Evolutionary conservation across 64 coral and sea anemone genomes (phyloP).

Genomic region (Montipora efflorescens): DNA sequence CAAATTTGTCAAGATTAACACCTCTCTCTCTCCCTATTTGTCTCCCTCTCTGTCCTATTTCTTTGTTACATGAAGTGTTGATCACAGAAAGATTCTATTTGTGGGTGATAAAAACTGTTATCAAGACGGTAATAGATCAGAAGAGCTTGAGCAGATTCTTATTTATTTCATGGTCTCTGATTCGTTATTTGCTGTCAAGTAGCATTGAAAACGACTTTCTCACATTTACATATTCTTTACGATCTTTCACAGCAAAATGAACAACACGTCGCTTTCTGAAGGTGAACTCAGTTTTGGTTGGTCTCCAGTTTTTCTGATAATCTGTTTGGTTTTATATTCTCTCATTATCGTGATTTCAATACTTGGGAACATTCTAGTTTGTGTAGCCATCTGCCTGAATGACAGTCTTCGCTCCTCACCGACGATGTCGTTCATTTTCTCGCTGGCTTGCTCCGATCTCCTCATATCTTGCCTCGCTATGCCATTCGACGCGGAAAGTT

Average conservation of each 20-base stretch:
- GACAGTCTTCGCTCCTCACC: slow-evolving; percentile 69
- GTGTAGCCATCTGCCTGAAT: slow-evolving; percentile 68
- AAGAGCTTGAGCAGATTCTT: background rate
- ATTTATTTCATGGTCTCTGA: background rate
- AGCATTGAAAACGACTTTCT: background rate
- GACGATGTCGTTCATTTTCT: slow-evolving; percentile 86
- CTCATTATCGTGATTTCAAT: slow-evolving; percentile 77
- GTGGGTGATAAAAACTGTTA: background rate
- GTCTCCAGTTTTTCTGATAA: slow-evolving; percentile 4
- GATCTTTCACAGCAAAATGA: background rate
- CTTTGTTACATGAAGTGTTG: background rate
- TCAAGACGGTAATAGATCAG: background rate
- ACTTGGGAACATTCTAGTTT: slow-evolving; percentile 81
- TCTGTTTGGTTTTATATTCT: slow-evolving; percentile 7
- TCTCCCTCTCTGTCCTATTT: background rate
- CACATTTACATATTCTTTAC: background rate
- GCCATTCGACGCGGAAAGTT: slow-evolving; percentile 80
- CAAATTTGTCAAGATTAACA: no score
- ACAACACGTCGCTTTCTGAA: slow-evolving; percentile 17
- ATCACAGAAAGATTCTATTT: background rate
- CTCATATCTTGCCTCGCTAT: slow-evolving; percentile 79
- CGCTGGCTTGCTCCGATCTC: slow-evolving; percentile 86
- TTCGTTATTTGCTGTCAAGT: background rate
- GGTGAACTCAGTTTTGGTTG: background rate
- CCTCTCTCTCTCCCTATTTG: no score